These are phyloP conservation scores for Xenopus laevis DNA, from an alignment of 2,113 vertebrate genomes.

Conservation along the genomic window DNA sequence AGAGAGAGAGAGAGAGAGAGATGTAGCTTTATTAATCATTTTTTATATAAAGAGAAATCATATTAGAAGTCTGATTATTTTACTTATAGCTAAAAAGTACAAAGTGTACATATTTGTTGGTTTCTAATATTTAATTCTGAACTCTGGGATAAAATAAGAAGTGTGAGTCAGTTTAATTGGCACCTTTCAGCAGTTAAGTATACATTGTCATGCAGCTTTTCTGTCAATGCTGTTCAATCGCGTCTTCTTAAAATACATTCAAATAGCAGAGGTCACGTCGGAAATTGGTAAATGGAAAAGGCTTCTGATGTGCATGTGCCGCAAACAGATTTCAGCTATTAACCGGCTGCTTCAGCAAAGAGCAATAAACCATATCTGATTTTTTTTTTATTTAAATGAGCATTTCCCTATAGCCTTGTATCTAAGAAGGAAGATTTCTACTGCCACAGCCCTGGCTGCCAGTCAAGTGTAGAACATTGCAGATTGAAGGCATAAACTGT, in stretches of 20 bases:
- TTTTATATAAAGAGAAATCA: too few relatives aligned
- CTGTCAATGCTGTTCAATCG: background rate
- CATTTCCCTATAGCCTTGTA: background rate
- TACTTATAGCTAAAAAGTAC: too few relatives aligned
- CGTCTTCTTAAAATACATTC: background rate
- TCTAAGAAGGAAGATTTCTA: background rate
- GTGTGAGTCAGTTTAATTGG: background rate
- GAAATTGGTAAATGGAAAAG: background rate
- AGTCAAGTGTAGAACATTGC: background rate
- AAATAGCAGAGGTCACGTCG: background rate
- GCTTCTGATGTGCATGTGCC: background rate
- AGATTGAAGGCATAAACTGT: slow-evolving; percentile 4
- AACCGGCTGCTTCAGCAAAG: background rate
- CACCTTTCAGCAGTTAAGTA: background rate
- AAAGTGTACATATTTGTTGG: too few relatives aligned
- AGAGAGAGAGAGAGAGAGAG: too few relatives aligned
- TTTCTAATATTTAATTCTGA: too few relatives aligned
- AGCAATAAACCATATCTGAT: background rate
- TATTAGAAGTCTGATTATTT: too few relatives aligned
- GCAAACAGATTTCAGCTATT: background rate
- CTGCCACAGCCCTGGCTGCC: too few relatives aligned
- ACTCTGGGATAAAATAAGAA: too few relatives aligned
- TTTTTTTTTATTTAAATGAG: background rate
- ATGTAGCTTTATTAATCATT: too few relatives aligned
- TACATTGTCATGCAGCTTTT: background rate